Evolutionary conservation across 2,888 invertebrate genomes (phyloP).

Genomic region (Rhabditophanes sp.): DNA sequence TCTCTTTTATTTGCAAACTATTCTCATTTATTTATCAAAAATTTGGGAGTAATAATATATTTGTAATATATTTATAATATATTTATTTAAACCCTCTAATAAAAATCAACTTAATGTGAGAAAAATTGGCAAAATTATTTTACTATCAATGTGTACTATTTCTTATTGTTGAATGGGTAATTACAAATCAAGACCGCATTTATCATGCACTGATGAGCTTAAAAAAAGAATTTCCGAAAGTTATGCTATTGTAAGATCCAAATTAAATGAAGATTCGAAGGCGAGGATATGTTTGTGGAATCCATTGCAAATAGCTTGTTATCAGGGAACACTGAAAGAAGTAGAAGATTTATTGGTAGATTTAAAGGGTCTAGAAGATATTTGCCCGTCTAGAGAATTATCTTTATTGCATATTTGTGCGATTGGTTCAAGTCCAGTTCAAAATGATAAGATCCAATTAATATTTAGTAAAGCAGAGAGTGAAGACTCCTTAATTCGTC

Average conservation of each 20-base stretch:
- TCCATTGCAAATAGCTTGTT: slow-evolving; percentile 44
- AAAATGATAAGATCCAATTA: too few relatives aligned
- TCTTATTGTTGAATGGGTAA: slow-evolving; percentile 26
- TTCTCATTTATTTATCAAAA: too few relatives aligned
- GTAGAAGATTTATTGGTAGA: slow-evolving; percentile 10
- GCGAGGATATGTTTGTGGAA: slow-evolving; percentile 43
- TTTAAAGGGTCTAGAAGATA: slow-evolving; percentile 3
- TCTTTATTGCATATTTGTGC: too few relatives aligned
- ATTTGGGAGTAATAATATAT: too few relatives aligned
- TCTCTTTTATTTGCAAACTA: too few relatives aligned
- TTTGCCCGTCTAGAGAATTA: slow-evolving; percentile 4
- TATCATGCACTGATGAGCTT: slow-evolving; percentile 46
- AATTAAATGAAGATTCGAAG: slow-evolving; percentile 46
- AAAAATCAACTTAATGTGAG: too few relatives aligned
- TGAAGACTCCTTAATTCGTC: too few relatives aligned
- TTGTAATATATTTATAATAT: too few relatives aligned
- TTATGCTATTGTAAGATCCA: slow-evolving; percentile 46
- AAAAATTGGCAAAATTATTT: too few relatives aligned
- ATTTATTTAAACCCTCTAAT: too few relatives aligned
- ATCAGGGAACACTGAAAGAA: slow-evolving; percentile 23
- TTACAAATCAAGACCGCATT: slow-evolving; percentile 37
- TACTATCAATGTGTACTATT: slow-evolving; percentile 3
- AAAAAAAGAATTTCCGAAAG: slow-evolving; percentile 49
- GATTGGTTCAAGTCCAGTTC: too few relatives aligned
- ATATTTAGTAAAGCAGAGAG: too few relatives aligned